These are phyloP conservation scores for Planiliza haematocheilus DNA, from an alignment of 2,113 vertebrate species.

Conservation along the genomic window DNA sequence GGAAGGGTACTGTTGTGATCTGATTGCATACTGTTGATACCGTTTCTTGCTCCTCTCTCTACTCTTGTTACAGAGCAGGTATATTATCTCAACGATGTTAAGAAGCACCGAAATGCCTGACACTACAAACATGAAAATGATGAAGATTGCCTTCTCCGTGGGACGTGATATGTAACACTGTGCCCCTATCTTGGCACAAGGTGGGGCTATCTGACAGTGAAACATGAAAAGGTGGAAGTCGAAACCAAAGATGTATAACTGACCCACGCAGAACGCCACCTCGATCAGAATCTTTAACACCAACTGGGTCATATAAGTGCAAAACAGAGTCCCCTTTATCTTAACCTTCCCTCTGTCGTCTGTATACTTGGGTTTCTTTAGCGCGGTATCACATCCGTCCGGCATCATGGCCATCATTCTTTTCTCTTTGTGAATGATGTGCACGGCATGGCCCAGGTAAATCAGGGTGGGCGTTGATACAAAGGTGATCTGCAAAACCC, in stretches of 20 bases:
- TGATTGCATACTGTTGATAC: neutral
- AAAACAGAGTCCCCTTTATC: conserved; percentile 89
- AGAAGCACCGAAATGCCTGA: conserved; percentile 89
- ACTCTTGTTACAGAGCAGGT: conserved; percentile 86
- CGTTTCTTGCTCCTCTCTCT: neutral
- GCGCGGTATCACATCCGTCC: rapidly evolving
- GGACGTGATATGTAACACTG: conserved; percentile 92
- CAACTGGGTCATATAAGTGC: conserved; percentile 91
- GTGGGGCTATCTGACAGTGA: conserved; percentile 78
- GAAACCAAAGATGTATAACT: conserved; percentile 84
- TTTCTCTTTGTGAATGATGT: conserved; percentile 77
- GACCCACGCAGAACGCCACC: conserved; percentile 89
- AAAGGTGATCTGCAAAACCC: conserved; percentile 82
- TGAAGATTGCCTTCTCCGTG: conserved; percentile 83
- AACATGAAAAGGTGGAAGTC: conserved; percentile 82
- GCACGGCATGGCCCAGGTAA: conserved; percentile 79
- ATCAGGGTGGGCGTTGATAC: conserved; percentile 79
- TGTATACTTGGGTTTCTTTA: conserved; percentile 78
- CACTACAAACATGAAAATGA: conserved; percentile 91
- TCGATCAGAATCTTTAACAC: conserved; percentile 91
- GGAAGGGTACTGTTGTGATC: neutral
- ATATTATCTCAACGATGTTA: conserved; percentile 88
- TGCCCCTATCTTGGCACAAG: conserved; percentile 77
- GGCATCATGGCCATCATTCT: conserved; percentile 74
- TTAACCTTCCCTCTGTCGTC: conserved; percentile 87